Evolutionary conservation across 2,113 vertebrate genomes (phyloP).

Genomic region (Microtus richardsoni): DNA sequence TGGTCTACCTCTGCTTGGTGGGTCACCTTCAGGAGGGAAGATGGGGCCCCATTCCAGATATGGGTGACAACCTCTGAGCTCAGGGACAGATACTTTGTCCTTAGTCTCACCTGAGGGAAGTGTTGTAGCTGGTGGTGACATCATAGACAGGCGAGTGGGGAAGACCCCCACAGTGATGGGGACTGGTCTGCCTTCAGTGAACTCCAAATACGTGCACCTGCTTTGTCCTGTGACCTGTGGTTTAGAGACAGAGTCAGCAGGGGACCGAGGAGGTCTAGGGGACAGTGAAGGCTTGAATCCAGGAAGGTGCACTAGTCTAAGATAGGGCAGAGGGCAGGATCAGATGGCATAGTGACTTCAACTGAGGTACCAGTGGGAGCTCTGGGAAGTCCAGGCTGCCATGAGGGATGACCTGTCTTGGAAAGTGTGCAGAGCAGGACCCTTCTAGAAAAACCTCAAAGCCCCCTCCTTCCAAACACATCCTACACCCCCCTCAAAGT

Average conservation of each 20-base stretch:
- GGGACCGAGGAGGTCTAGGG: rapidly evolving
- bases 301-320: background rate
- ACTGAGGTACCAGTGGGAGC: background rate
- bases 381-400: background rate
- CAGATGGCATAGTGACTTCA: background rate
- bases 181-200: background rate
- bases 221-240: background rate
- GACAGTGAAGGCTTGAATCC: background rate
- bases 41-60: background rate
- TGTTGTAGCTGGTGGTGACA: background rate
- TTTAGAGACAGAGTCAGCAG: background rate
- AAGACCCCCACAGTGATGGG: no score
- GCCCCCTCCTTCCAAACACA: background rate
- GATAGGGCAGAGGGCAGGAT: background rate
- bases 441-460: background rate
- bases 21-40: conserved; percentile 81
- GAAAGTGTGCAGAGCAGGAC: background rate
- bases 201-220: background rate
- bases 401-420: no score
- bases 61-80: rapidly evolving
- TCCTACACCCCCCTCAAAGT: no score
- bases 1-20: conserved; percentile 90
- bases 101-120: no score
- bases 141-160: background rate
- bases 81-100: background rate